phyloP scores from a whole-genome alignment of 2,113 vertebrate genomes.

The Machaerirhynchus nigripectus region DNA sequence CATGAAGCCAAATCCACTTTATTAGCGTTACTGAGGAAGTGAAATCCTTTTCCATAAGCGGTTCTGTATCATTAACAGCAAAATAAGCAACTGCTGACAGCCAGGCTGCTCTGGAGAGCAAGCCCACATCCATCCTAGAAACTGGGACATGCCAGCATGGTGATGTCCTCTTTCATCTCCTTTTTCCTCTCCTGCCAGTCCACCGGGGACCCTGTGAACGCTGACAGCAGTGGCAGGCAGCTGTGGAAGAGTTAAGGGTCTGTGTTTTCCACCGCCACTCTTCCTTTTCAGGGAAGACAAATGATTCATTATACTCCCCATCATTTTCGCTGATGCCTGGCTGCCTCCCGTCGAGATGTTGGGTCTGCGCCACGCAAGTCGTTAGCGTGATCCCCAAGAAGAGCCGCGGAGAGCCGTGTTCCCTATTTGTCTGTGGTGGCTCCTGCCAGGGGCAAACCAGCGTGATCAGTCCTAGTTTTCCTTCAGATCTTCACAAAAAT shows the following conservation, averaged over 20 bases:
- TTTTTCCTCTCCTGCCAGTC: not conserved
- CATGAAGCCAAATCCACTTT: not conserved
- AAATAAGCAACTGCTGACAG: not conserved
- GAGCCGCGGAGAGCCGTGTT: not conserved
- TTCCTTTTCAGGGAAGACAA: constrained; percentile 44
- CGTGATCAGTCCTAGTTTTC: not conserved
- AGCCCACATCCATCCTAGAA: not conserved
- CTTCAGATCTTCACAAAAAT: not conserved
- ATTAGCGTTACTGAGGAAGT: rapidly evolving
- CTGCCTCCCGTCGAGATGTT: constrained; percentile 31
- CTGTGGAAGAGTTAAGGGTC: constrained; percentile 29
- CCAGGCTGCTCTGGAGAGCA: not conserved
- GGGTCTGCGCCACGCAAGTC: constrained; percentile 5
- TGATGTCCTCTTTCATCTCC: not conserved
- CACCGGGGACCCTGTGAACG: not conserved
- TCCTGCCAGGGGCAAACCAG: constrained; percentile 13
- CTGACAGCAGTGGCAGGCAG: not conserved
- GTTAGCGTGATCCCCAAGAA: not conserved
- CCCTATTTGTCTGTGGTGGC: not conserved
- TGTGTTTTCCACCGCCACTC: not conserved
- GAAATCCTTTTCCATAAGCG: not conserved
- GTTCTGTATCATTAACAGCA: not conserved
- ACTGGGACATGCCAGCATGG: not conserved
- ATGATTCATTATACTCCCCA: constrained; percentile 54
- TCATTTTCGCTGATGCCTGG: constrained; percentile 50